Conservation (phyloP, 2,888 invertebrate genomes). For the Ormyrus rosae region DNA sequence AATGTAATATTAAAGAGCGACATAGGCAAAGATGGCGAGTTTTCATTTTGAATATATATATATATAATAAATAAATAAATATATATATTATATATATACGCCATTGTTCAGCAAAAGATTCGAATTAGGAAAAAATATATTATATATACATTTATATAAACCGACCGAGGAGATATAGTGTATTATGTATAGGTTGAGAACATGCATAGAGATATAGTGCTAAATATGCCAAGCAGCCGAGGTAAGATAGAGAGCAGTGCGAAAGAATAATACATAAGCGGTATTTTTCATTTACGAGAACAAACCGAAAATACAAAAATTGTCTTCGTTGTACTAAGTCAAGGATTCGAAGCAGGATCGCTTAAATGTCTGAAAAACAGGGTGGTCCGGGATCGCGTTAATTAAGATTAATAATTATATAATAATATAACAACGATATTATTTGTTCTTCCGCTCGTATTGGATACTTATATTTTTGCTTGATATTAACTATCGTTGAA, state of each 20-base stretch:
- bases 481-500: conserved; percentile 39
- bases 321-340: conserved; percentile 49
- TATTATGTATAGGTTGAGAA: conserved; percentile 43
- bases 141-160: conserved; percentile 44
- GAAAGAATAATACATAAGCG: conserved; percentile 18
- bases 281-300: conserved; percentile 49
- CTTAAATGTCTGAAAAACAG: conserved; percentile 55
- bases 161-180: conserved; percentile 34
- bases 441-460: conserved; percentile 40
- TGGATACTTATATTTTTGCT: conserved; percentile 50
- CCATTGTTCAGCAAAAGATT: conserved; percentile 49
- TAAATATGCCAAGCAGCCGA: conserved; percentile 57
- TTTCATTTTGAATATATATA: conserved; percentile 44
- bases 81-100: conserved; percentile 27
- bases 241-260: conserved; percentile 46
- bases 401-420: conserved; percentile 42
- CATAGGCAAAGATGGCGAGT: conserved; percentile 17
- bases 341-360: conserved; percentile 38
- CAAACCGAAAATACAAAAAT: conserved; percentile 20
- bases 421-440: conserved; percentile 11
- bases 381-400: conserved; percentile 71
- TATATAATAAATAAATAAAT: not conserved
- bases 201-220: conserved; percentile 46
- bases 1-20: conserved; percentile 42
- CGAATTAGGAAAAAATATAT: conserved; percentile 37